Conservation (phyloP, 2,113 vertebrate genomes). For the Stigmatopora argus region DNA sequence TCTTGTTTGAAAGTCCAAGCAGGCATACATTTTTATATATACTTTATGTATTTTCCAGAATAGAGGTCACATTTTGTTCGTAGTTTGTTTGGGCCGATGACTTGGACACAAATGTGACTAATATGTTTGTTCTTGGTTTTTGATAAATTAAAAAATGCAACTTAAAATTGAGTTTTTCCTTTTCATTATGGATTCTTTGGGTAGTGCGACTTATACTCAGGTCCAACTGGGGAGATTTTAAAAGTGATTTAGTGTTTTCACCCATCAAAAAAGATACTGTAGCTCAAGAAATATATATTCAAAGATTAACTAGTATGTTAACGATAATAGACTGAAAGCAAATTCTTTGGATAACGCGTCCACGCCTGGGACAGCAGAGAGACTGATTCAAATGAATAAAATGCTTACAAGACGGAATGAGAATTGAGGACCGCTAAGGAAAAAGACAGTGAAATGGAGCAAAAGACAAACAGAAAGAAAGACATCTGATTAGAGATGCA, state of each 20-base stretch:
- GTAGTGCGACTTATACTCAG: too few species aligned
- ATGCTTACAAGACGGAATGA: constrained; percentile 41
- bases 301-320: not conserved
- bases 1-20: too few species aligned
- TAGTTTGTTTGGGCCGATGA: too few species aligned
- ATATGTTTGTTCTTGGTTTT: too few species aligned
- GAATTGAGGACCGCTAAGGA: constrained; percentile 28
- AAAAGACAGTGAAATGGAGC: constrained; percentile 49
- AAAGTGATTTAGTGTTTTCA: not conserved
- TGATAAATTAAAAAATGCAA: too few species aligned
- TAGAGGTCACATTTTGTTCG: too few species aligned
- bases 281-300: not conserved
- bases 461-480: constrained; percentile 58
- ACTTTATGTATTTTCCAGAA: too few species aligned
- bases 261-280: not conserved
- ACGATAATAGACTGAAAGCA: not conserved
- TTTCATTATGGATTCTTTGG: too few species aligned
- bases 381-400: constrained; percentile 29
- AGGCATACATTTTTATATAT: too few species aligned
- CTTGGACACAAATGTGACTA: too few species aligned
- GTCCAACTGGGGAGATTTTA: too few species aligned
- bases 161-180: too few species aligned
- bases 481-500: constrained; percentile 63
- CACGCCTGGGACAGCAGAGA: constrained; percentile 13
- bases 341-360: not conserved